These are phyloP conservation scores for Tigriopus japonicus DNA, from an alignment of 1,140 invertebrate genomes.

Conservation along the genomic window DNA sequence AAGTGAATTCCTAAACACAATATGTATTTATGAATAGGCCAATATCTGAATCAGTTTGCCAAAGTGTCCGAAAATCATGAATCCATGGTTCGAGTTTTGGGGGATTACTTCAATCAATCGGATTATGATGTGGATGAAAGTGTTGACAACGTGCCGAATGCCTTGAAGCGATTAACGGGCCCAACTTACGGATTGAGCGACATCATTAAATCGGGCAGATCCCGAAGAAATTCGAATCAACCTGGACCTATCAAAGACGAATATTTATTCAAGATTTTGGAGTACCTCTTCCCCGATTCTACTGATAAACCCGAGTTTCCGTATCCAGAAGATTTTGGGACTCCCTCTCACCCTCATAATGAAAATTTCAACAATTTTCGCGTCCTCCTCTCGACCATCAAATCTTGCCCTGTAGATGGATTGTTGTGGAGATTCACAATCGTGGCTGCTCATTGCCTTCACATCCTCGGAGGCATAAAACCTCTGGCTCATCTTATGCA, in stretches of 20 bases:
- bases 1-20: neutral
- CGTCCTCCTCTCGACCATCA: slow-evolving; percentile 25
- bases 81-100: neutral
- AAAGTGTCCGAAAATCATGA: neutral
- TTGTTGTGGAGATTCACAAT: slow-evolving; percentile 63
- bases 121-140: neutral
- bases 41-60: neutral
- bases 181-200: neutral
- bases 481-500: slow-evolving; percentile 79
- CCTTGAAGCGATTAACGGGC: slow-evolving; percentile 3
- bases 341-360: neutral
- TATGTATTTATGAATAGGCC: neutral
- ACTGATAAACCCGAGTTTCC: neutral
- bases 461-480: slow-evolving; percentile 50
- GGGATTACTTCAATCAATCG: neutral
- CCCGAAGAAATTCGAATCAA: neutral
- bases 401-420: slow-evolving; percentile 53
- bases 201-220: slow-evolving; percentile 17
- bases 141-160: slow-evolving; percentile 3
- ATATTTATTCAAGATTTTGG: neutral
- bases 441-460: slow-evolving; percentile 52
- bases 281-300: slow-evolving; percentile 12
- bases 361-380: neutral
- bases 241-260: neutral
- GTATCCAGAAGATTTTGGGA: slow-evolving; percentile 3